Base-by-base conservation (phyloP, 2,797 vertebrate genomes). In the Aldrovandia affinis region DNA sequence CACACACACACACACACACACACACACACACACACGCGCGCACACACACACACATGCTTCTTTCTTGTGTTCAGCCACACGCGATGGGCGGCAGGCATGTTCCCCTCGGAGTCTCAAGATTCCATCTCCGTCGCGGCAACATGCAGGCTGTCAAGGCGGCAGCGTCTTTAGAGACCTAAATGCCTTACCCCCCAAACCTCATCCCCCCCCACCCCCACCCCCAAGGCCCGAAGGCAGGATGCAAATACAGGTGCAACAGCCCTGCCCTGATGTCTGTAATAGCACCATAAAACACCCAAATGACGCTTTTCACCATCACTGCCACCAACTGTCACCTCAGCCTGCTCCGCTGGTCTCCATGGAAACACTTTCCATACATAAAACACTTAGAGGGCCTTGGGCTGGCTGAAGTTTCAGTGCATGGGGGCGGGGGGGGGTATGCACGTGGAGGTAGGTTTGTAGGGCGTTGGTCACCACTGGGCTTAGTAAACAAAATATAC, bases 31-130 rank as follows among this genome's bases (percentile, higher is more conserved):
- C 0, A 80, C 83, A 75, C 22, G 82, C 57, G 55, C n/a, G 75
- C 47, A 85, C 83, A 61, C 44, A n/a, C 36, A 73, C 81, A 3
- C 83, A 2, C 81, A 87, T 70, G 65, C 14, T 18, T 30, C 65
- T 15, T 42, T n/a, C 39, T 44, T 10, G 25, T 30, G n/a, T 10
- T 70, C 33, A 70, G 63, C 36, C 0, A 42, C 68, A 22, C 22
- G 68, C 68, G 8, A 73, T 8, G 73, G n/a, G 42, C 15, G 42
- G 68, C 68, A 42, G 3, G 30, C 18, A 33, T 18, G n/a, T 73
- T n/a, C 36, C 14, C 68, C 25, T 18, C 42, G n/a, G 42, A 25
- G 42, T 55, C 47, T 39, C 80, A 0, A n/a, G 30, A 61, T 42
- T 81, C 55, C 39, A 55, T 44, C 14, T 14, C 36, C 9, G 12